Evolutionary conservation across 2,797 vertebrate species (phyloP), one percentile per base, ranked within the genome.

Genomic region (Babyrousa celebensis): DNA sequence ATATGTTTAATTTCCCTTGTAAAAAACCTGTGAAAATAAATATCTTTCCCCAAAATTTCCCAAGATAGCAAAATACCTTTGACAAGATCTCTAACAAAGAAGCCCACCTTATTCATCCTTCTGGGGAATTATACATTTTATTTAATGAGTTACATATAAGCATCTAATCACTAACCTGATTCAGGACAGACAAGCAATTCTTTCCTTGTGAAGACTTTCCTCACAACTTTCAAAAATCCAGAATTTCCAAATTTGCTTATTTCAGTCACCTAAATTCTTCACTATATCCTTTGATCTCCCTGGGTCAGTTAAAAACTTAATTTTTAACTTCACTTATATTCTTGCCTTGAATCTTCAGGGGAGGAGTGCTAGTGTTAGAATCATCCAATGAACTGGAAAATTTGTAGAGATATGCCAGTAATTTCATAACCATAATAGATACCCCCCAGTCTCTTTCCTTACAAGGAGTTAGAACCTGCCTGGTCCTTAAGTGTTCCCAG

Each of bases 261-360:
- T n/a, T 91, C 21, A 56, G 21, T 25, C 43, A 21, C 8, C 3
- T 79, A 80, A 78, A 93, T 74, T 74, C 54, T 70, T 56, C n/a
- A 68, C 12, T 25, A 16, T 48, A 32, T 79, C 54, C 54, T 93
- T 85, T 84, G 63, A 80, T 90, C 65, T 91, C 23, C 8, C 3
- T 3, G 5, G 40, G 25, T 70, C 84, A 48, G 36, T 29, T 87
- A 62, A 74, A 60, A 63, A 52, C 32, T 96, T 95, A 97, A 87
- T 95, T 79, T 94, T 97, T 97, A 93, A 97, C 96, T 93, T 96
- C 60, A 25, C 25, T 62, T 56, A 82, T 29, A 70, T 18, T 40
- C 15, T 85, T 74, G 23, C 15, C 65, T 94, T 67, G 78, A 65
- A 43, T 93, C 93, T 86, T 92, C 12, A 62, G 20, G 85, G 56